phyloP scores from a whole-genome alignment of 2,888 invertebrate species.

The Leistus spinibarbis region DNA sequence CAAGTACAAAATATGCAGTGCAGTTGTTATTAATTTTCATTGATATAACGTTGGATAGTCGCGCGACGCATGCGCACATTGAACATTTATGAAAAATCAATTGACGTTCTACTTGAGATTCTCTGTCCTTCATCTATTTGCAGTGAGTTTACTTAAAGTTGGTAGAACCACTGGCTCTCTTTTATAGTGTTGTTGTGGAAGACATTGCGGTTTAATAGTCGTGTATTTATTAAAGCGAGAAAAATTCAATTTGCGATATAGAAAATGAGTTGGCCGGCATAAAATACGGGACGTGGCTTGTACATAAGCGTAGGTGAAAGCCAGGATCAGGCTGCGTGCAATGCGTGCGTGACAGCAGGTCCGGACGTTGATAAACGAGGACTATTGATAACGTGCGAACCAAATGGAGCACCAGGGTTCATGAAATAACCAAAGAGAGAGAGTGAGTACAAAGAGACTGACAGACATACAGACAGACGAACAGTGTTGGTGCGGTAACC shows the following conservation, averaged over 20 bases:
- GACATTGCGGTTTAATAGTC: background rate
- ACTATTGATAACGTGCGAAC: conserved; percentile 35
- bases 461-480: background rate
- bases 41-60: conserved; percentile 1
- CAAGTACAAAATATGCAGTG: background rate
- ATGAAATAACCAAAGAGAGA: conserved; percentile 15
- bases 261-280: background rate
- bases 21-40: conserved; percentile 8
- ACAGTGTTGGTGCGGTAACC: background rate
- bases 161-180: background rate
- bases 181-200: background rate
- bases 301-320: background rate
- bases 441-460: background rate
- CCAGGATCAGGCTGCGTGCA: background rate
- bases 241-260: background rate
- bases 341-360: conserved; percentile 30
- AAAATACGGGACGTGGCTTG: background rate
- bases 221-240: background rate
- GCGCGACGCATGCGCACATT: background rate
- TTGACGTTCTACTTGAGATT: background rate
- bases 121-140: background rate
- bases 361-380: conserved; percentile 34
- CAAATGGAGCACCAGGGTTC: conserved; percentile 29
- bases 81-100: conserved; percentile 10
- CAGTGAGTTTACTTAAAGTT: background rate